Conservation (phyloP, 35 echinoderm and acorn worm genomes). For the Lytechinus pictus region DNA sequence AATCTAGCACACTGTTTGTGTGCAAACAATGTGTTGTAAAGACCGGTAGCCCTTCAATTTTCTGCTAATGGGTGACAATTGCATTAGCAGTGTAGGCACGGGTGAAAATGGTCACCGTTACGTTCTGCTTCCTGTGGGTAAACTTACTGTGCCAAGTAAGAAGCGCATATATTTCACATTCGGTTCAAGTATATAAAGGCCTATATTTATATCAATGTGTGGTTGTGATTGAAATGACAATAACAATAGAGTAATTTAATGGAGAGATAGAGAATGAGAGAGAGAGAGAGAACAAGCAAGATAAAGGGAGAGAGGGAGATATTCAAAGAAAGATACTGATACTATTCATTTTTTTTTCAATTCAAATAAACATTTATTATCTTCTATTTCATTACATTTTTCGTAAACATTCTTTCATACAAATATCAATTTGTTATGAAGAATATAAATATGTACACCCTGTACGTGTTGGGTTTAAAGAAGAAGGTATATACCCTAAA, state of each 20-base stretch:
- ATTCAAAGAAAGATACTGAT: not conserved
- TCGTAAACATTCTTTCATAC: no score
- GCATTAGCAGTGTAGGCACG: not conserved
- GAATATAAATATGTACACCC: no score
- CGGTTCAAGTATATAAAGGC: no score
- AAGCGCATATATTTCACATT: not conserved
- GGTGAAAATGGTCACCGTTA: conserved; percentile 21
- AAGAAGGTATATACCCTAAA: no score
- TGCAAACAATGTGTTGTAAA: conserved; percentile 12
- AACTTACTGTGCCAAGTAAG: not conserved
- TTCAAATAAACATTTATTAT: no score
- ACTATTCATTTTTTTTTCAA: no score
- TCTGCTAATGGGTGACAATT: conserved; percentile 34
- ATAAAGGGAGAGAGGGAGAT: not conserved
- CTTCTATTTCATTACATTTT: no score
- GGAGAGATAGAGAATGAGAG: not conserved
- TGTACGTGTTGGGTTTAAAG: no score
- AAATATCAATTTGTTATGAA: no score
- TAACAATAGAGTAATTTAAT: not conserved
- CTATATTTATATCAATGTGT: not conserved
- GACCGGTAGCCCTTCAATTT: conserved; percentile 35
- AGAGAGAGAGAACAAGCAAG: not conserved
- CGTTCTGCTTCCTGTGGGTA: not conserved
- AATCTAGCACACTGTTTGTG: not conserved
- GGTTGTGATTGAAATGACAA: not conserved